phyloP scores from a whole-genome alignment of 2,888 invertebrate genomes.

The Hyppa rectilinea region DNA sequence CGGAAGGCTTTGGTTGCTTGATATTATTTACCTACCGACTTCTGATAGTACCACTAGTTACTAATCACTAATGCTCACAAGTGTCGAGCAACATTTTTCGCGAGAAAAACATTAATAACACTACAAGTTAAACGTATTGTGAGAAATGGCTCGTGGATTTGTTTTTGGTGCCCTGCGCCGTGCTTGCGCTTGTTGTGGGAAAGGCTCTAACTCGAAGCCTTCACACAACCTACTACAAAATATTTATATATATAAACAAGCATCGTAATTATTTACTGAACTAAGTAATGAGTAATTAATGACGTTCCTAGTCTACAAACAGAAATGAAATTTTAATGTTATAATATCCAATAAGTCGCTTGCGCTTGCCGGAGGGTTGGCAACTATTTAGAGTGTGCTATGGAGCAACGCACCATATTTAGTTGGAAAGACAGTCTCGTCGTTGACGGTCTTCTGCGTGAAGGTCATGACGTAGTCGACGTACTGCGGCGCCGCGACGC shows the following conservation, averaged over 20 bases:
- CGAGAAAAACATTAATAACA: background rate
- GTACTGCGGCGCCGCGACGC: constrained; percentile 99
- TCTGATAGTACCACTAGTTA: background rate
- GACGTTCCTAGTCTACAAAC: background rate
- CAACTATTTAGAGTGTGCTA: background rate
- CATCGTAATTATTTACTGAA: too few species aligned
- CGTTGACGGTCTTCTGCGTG: constrained; percentile 99
- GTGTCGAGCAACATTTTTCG: background rate
- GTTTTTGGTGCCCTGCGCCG: background rate
- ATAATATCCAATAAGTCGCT: background rate
- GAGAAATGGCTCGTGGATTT: background rate
- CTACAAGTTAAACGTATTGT: background rate
- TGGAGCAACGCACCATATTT: constrained; percentile 96
- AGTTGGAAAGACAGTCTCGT: constrained; percentile 99
- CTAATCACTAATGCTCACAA: background rate
- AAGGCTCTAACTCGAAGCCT: background rate
- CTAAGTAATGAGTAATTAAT: too few species aligned
- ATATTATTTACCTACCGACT: background rate
- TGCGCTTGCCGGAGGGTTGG: background rate
- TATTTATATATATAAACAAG: too few species aligned
- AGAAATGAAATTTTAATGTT: background rate
- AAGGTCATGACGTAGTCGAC: constrained; percentile 99
- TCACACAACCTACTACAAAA: too few species aligned
- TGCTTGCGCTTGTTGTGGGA: background rate
- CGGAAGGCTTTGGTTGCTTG: background rate